Base-by-base conservation (phyloP, 2,113 vertebrate genomes). In the Salvelinus namaycush region DNA sequence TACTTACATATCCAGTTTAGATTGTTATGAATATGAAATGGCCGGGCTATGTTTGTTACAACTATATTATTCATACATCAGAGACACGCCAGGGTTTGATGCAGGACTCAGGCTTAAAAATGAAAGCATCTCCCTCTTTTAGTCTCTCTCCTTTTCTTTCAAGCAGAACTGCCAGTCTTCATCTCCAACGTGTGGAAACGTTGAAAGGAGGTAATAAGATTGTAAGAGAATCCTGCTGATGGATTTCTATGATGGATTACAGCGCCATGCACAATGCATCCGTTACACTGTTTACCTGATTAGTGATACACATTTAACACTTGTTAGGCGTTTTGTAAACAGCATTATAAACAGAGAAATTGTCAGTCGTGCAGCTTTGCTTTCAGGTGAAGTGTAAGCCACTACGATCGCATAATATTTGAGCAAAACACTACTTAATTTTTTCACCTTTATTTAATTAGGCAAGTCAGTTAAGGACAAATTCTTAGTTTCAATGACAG, bases 131-230 rank as follows among this genome's bases (percentile, higher is more conserved):
- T 82, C 64, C 83, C 83, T 49, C 81, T 76, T 54, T 54, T 54
- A 44, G 2, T 18, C 16, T 54, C 4, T 54, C 16, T 54, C 13
- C 13, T 54, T 54, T 57, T 68, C 8, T 20, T 70, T 59, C 73
- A 71, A 85, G 83, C 73, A 9, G 57, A 75, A n/a, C 51, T 80
- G 78, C 73, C 84, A 76, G 70, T 90, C 81, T 79, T 84, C 81
- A 83, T 87, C 78, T 79, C 81, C 24, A 11, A 76, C 48, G 14
- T 72, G 73, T 79, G 83, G 77, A 79, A 83, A 84, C 51, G 75
- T 72, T 87, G 86, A 90, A 91, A 83, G 72, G 80, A 84, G 73
- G 86, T 92, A 90, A 93, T 90, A 89, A 89, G 89, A 91, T 89
- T 87, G 88, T 74, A 86, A 78, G 79, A 79, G 81, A 88, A 87